Evolutionary conservation across 1,140 invertebrate genomes (phyloP).

Genomic region (Grapholita molesta): DNA sequence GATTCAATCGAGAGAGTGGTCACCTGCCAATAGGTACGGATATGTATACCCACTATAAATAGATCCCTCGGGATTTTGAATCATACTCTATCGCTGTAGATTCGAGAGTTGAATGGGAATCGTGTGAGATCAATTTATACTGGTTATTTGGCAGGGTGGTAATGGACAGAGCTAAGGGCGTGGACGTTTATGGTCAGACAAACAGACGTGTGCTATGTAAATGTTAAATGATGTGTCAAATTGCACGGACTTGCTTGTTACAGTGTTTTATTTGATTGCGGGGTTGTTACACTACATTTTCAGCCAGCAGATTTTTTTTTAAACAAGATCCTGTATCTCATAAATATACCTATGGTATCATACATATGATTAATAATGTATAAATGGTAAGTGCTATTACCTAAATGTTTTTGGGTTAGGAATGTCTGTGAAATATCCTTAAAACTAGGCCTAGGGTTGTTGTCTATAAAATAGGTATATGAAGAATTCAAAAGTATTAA

Average conservation of each 20-base stretch:
- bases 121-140: background rate
- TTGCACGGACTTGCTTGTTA: slow-evolving; percentile 1
- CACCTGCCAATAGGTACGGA: slow-evolving; percentile 11
- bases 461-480: background rate
- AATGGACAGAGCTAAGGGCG: background rate
- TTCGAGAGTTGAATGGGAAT: background rate
- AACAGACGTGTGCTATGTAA: slow-evolving; percentile 10
- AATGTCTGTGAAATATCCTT: too few species aligned
- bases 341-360: too few species aligned
- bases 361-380: too few species aligned
- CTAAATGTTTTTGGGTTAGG: too few species aligned
- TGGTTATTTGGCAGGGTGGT: background rate
- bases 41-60: background rate
- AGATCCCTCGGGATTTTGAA: background rate
- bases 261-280: background rate
- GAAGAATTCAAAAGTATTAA: too few species aligned
- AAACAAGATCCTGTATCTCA: too few species aligned
- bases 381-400: too few species aligned
- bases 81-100: background rate
- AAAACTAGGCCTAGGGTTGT: background rate
- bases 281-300: background rate
- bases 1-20: slow-evolving; percentile 16
- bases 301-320: too few species aligned
- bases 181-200: slow-evolving; percentile 13
- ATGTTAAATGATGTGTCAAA: slow-evolving; percentile 14